Base-by-base conservation (phyloP, 2,797 vertebrate genomes). In the Notoglanidium macrostoma region DNA sequence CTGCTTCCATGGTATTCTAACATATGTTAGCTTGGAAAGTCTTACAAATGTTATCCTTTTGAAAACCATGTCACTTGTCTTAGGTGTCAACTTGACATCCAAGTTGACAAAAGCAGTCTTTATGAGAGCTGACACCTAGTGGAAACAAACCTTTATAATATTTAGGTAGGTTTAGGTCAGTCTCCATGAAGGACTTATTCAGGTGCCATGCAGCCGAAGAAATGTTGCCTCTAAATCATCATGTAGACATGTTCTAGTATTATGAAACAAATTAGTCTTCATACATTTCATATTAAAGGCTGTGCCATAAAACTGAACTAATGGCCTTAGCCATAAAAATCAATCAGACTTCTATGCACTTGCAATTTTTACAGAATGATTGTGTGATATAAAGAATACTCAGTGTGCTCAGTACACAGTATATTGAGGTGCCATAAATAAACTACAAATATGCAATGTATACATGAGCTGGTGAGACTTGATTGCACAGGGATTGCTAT, bases 381-480 rank as follows among this genome's bases (percentile, higher is more conserved):
- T 10, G 17, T 49, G 35, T 44, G 63, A 19, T 79, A 83, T 67
- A n/a, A 63, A 55, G 44, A 83, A 83, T 55, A 76, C 54, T 44
- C 49, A 15, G 57, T 63, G 21, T 74, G 44, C 29, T 81, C 40
- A 26, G n/a, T 72, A 80, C 44, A 46, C n/a, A 51, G 32, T 15
- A 61, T 7, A 61, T 32, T 35, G 59, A 68, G 32, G 55, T 35
- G 14, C 23, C 17, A 57, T 87, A 57, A 87, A 87, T 61, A 72
- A 46, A 87, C 82, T 70, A 72, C 54, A 84, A 72, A 79, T 80
- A 84, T 51, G 4, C 65, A 77, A 70, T 91, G 85, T 87, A 91
- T 87, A 70, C 80, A 87, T 89, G 84, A 74, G 74, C 85, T 88
- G 86, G 87, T 70, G 29, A 87, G 88, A 90, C 92, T 89, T 92